Evolutionary conservation across 2,888 invertebrate genomes (phyloP).

Genomic region (Cataglyphis cursor): DNA sequence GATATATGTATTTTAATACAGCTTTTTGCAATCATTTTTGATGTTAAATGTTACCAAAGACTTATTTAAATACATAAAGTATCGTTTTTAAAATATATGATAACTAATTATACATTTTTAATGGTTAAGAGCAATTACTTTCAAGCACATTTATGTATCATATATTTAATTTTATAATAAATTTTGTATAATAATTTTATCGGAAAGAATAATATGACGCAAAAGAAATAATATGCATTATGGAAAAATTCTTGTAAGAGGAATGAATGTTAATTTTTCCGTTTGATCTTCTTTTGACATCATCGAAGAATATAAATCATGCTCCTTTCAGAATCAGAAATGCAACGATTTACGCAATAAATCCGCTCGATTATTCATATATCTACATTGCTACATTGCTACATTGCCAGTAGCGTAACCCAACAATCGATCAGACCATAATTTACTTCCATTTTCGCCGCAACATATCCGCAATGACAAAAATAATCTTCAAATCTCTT

Average conservation of each 20-base stretch:
- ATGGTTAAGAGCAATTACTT: neutral
- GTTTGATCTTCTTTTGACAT: neutral
- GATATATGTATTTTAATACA: neutral
- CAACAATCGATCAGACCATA: neutral
- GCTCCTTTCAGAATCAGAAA: conserved; percentile 71
- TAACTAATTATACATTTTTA: neutral
- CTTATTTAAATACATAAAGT: conserved; percentile 9
- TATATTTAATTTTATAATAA: neutral
- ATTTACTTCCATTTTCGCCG: neutral
- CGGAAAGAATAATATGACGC: neutral
- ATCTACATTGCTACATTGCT: conserved; percentile 46
- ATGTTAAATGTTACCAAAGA: neutral
- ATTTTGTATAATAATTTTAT: neutral
- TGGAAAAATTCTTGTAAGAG: neutral
- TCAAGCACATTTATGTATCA: neutral
- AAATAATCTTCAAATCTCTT: conserved; percentile 7
- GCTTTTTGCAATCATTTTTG: neutral
- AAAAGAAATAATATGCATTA: neutral
- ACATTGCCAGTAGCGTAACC: conserved; percentile 56
- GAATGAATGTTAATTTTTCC: neutral
- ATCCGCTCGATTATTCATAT: conserved; percentile 74
- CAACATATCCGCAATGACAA: conserved; percentile 10
- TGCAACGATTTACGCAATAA: conserved; percentile 75
- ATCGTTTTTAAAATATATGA: neutral
- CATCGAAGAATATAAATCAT: conserved; percentile 66